Evolutionary conservation across 2,113 vertebrate genomes (phyloP), one percentile per base, ranked within the genome.

Genomic region (Cololabis saira): DNA sequence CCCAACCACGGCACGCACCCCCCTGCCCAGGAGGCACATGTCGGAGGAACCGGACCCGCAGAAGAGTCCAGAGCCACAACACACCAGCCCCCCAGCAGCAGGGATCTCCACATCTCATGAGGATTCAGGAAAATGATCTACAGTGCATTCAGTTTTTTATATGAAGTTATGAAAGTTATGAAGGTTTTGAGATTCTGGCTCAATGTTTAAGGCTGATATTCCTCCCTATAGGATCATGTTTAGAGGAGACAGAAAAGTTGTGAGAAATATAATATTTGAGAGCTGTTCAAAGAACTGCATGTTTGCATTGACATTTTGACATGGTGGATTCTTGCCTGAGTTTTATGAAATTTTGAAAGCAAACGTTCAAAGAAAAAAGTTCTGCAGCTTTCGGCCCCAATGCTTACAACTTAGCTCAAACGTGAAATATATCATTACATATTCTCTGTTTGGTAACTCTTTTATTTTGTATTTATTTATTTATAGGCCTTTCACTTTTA

Each of bases 321-420:
- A 61, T 51, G 43, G 15, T 57, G 61, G 55, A n/a, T 57, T 82
- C 54, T 53, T 61, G 71, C 24, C 53, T 43, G 63, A 49, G 15
- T 71, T 72, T 44, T 67, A 37, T 37, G 6, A 37, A 7, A 59
- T 52, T 18, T 60, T 67, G 56, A 73, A 82, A 71, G 54, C 18
- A 15, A 51, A 37, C 47, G 52, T 59, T 61, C 66, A 65, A 30
- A 67, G 69, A 51, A 74, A 37, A 37, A 37, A 37, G 33, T 37
- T 37, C 6, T 4, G 49, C n/a, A 54, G 62, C 67, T 68, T 43
- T 37, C 15, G n/a, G 27, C 12, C 2, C 45, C 5, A 12, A 27
- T 52, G 21, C 42, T 37, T 37, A 37, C 10, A 37, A 37, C 33
- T 37, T 11, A 37, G 33, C 10, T 37, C 6, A 11, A 37, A 37